Conservation (phyloP, 1,140 invertebrate genomes). For the Coptotermes formosanus region DNA sequence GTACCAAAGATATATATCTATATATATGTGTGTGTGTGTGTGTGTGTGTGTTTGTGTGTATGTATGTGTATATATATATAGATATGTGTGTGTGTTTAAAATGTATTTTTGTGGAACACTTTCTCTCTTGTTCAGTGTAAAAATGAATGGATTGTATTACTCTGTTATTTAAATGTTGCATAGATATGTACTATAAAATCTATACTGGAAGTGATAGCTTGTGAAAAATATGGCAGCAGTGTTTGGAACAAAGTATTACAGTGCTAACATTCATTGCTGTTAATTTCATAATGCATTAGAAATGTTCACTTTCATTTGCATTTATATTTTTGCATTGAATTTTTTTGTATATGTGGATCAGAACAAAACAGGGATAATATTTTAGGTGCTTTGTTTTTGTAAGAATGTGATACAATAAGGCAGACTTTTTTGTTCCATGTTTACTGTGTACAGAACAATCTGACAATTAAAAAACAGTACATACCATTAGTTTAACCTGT, state of each 20-base stretch:
- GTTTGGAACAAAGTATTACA: not conserved
- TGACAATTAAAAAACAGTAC: not conserved
- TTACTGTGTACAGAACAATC: not conserved
- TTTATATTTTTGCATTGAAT: not conserved
- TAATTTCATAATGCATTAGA: not conserved
- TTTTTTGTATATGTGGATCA: not conserved
- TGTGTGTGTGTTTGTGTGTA: no score
- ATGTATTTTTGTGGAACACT: not conserved
- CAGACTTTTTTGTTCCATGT: not conserved
- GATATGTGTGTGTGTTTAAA: not conserved
- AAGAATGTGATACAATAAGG: not conserved
- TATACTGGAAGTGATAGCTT: not conserved
- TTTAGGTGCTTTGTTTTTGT: not conserved
- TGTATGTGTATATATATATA: no score
- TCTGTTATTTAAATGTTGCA: not conserved
- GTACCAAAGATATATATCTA: not conserved
- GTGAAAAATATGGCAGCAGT: not conserved
- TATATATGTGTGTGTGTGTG: no score
- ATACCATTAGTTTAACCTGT: not conserved
- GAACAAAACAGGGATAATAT: not conserved
- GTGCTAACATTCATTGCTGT: no score
- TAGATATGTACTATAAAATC: not conserved
- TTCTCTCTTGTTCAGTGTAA: not conserved
- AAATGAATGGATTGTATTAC: not conserved
- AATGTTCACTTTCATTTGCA: not conserved